Percentiles rank a stretch among this genome's conserved stretches.
These are phyloP conservation scores for Zeugodacus cucurbitae DNA, from an alignment of 1,140 invertebrate species.

Conservation along the genomic window DNA sequence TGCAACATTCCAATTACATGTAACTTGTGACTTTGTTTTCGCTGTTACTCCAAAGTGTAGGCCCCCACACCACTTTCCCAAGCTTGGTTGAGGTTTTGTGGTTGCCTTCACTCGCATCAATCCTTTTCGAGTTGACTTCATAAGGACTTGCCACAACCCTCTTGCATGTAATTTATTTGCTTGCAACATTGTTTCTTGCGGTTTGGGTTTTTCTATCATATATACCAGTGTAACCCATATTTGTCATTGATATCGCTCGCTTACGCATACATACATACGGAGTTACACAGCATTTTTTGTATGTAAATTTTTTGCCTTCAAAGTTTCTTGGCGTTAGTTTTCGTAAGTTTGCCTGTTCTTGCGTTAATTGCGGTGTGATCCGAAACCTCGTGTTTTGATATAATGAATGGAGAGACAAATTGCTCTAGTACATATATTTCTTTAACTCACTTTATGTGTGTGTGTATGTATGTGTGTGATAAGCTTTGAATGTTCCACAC, in stretches of 20 bases:
- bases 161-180: background rate
- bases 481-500: background rate
- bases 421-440: background rate
- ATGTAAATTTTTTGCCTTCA: background rate
- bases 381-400: background rate
- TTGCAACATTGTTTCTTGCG: background rate
- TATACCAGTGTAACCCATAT: background rate
- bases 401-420: background rate
- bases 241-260: background rate
- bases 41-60: background rate
- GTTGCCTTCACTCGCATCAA: background rate
- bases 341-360: background rate
- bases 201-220: background rate
- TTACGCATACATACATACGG: background rate
- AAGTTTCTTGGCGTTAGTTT: background rate
- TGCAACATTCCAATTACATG: background rate
- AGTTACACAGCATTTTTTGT: background rate
- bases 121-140: background rate
- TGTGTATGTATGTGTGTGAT: background rate
- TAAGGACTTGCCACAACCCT: background rate
- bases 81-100: background rate
- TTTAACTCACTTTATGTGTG: background rate
- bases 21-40: background rate
- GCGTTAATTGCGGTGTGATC: background rate
- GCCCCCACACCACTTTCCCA: background rate